phyloP scores from a whole-genome alignment of 2,888 invertebrate species.

The Andrena minutula region DNA sequence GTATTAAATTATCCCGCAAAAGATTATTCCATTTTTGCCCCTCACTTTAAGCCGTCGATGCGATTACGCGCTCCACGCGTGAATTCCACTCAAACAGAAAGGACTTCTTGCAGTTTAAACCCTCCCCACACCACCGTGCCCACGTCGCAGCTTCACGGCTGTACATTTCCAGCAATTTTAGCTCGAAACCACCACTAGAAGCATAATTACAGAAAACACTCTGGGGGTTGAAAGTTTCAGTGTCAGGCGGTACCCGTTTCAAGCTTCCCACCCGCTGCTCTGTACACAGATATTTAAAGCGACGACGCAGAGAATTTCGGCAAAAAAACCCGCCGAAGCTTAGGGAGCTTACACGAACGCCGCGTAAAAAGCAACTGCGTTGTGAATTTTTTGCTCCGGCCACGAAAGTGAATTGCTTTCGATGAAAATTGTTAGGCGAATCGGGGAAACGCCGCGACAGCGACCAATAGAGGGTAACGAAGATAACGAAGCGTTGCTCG shows the following conservation, averaged over 20 bases:
- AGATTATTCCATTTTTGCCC: slow-evolving; percentile 7
- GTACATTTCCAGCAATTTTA: background rate
- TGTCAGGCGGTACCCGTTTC: background rate
- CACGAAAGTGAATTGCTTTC: too few relatives aligned
- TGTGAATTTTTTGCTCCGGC: background rate
- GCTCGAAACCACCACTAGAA: too few relatives aligned
- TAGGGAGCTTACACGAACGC: background rate
- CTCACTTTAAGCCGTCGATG: background rate
- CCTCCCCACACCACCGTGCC: background rate
- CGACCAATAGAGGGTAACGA: background rate
- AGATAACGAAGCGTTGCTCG: background rate
- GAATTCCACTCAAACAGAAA: background rate
- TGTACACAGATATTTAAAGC: background rate
- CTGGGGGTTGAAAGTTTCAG: background rate
- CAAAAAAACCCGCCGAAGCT: background rate
- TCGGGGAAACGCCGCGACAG: background rate
- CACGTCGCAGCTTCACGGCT: background rate
- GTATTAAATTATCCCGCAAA: background rate
- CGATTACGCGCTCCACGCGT: background rate
- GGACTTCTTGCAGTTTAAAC: background rate
- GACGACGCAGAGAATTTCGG: background rate
- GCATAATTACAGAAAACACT: background rate
- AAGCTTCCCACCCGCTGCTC: background rate
- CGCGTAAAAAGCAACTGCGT: background rate
- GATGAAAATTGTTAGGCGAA: too few relatives aligned